Evolutionary conservation across 2,113 vertebrate genomes (phyloP).

Genomic region (Malurus melanocephalus): DNA sequence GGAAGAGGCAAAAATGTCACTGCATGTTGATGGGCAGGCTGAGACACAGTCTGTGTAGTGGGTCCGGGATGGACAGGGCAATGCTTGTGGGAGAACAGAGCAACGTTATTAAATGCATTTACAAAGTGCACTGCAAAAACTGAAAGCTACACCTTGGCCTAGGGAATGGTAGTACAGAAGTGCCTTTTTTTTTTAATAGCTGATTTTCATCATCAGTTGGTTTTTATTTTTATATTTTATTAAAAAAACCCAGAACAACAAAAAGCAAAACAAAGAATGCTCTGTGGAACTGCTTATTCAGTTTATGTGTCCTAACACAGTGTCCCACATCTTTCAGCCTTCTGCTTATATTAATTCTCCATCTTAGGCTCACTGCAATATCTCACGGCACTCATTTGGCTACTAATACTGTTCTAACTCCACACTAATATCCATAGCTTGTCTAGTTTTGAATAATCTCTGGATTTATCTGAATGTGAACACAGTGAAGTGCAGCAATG

Average conservation of each 20-base stretch:
- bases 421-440: neutral
- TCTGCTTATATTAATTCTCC: neutral
- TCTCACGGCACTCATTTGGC: neutral
- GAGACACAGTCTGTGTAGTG: constrained; percentile 74
- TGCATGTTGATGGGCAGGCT: constrained; percentile 78
- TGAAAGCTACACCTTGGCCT: neutral
- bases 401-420: neutral
- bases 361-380: neutral
- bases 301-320: neutral
- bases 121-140: neutral
- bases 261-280: neutral
- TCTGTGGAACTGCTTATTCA: neutral
- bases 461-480: neutral
- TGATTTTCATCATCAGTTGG: neutral
- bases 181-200: neutral
- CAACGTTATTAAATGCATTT: neutral
- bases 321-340: neutral
- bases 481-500: neutral
- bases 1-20: constrained; percentile 69
- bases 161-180: neutral
- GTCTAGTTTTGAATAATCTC: neutral
- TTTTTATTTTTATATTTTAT: neutral
- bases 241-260: neutral
- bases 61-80: constrained; percentile 73
- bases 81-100: constrained; percentile 56